Conservation (phyloP, 35 echinoderm and acorn worm genomes). For the Amphiura filiformis region DNA sequence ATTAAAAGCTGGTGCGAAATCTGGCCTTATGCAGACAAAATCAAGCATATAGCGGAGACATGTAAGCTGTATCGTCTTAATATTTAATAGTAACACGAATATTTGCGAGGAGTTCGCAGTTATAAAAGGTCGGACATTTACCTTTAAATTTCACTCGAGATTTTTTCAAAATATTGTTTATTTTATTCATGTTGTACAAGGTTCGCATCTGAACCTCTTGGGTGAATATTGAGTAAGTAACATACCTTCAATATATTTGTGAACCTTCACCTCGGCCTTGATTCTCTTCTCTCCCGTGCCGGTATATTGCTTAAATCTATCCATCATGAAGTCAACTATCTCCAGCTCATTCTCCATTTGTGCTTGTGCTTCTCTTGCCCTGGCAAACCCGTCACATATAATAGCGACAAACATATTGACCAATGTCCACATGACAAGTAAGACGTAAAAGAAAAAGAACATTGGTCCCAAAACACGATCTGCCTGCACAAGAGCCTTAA, state of each 20-base stretch:
- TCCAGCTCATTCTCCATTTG: conserved; percentile 76
- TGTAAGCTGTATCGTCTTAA: too few relatives aligned
- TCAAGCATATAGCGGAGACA: too few relatives aligned
- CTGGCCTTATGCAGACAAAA: too few relatives aligned
- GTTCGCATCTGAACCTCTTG: too few relatives aligned
- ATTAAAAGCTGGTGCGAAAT: too few relatives aligned
- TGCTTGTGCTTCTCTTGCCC: conserved; percentile 29
- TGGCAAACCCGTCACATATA: conserved; percentile 80
- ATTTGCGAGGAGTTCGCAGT: too few relatives aligned
- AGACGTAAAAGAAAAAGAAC: conserved; percentile 87
- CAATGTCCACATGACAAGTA: conserved; percentile 78
- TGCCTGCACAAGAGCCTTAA: conserved; percentile 56
- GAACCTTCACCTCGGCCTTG: conserved; percentile 23
- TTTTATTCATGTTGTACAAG: too few relatives aligned
- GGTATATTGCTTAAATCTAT: conserved; percentile 73
- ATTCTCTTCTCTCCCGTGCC: conserved; percentile 69
- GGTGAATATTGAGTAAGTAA: too few relatives aligned
- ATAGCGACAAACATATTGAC: conserved; percentile 91
- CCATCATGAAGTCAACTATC: conserved; percentile 91
- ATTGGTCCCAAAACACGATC: conserved; percentile 65
- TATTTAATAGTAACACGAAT: too few relatives aligned
- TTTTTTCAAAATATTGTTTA: too few relatives aligned
- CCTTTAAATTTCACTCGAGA: too few relatives aligned
- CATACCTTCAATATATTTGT: conserved; percentile 90
- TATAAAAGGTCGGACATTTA: too few relatives aligned